Percentiles rank a stretch among this genome's conserved stretches.
Conservation (phyloP, 2,113 vertebrate genomes). For the Paraplagusia blochii region DNA sequence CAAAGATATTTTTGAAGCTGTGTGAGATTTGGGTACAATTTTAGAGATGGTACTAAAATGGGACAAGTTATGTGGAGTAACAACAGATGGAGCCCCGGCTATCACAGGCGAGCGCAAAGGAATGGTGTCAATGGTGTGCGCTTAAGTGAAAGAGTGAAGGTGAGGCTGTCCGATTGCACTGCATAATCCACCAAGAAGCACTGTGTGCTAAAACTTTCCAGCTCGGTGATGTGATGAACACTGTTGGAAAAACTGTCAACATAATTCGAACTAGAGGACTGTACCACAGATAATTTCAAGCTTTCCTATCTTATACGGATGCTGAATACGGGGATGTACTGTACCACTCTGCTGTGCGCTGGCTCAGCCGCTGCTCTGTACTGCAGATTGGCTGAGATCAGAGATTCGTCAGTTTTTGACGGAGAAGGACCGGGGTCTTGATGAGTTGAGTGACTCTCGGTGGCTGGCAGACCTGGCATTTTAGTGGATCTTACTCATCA, state of each 20-base stretch:
- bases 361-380: too few species aligned
- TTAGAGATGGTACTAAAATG: constrained; percentile 12
- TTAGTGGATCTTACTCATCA: too few species aligned
- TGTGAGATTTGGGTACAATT: constrained; percentile 13
- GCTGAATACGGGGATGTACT: constrained; percentile 6
- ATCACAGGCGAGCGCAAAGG: constrained; percentile 12
- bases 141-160: constrained; percentile 2
- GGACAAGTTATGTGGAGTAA: constrained; percentile 22
- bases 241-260: constrained; percentile 13
- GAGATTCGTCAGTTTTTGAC: too few species aligned
- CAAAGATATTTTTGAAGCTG: constrained; percentile 17
- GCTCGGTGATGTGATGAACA: constrained; percentile 10
- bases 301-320: constrained; percentile 19
- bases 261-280: constrained; percentile 9
- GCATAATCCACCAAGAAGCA: constrained; percentile 25
- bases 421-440: too few species aligned
- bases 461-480: constrained; percentile 4
- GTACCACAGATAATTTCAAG: constrained; percentile 3
- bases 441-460: constrained; percentile 2
- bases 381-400: too few species aligned
- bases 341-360: constrained; percentile 8
- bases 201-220: constrained; percentile 18
- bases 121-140: constrained; percentile 11
- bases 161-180: constrained; percentile 22
- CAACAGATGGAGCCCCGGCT: constrained; percentile 10